Percentiles rank a stretch among this genome's conserved stretches.
Conservation (phyloP, 2,797 vertebrate genomes). For the Yasuhikotakia modesta region DNA sequence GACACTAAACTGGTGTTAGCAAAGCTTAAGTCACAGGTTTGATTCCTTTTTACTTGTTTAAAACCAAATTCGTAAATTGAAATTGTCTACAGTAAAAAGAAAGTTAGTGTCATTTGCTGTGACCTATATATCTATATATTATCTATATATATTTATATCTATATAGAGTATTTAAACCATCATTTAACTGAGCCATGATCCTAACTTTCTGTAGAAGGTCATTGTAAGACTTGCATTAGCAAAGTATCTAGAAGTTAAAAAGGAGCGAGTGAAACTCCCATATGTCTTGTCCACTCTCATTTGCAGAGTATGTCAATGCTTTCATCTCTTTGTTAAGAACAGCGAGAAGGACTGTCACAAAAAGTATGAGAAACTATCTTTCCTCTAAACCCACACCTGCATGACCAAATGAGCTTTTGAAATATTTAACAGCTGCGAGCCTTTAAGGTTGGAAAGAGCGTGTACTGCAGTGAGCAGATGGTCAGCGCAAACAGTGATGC, state of each 20-base stretch:
- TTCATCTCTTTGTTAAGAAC: conserved; percentile 56
- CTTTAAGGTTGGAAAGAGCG: conserved; percentile 57
- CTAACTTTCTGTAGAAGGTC: conserved; percentile 20
- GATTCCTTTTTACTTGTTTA: no score
- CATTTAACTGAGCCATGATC: no score
- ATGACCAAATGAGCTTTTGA: conserved; percentile 67
- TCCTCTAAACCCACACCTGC: conserved; percentile 38
- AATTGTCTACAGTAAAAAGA: no score
- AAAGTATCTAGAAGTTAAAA: conserved; percentile 22
- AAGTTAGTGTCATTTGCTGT: no score
- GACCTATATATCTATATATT: no score
- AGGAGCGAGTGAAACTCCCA: conserved; percentile 49
- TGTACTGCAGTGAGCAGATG: conserved; percentile 57
- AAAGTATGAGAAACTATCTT: conserved; percentile 60
- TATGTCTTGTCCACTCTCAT: conserved; percentile 48
- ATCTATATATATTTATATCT: no score
- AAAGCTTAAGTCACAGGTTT: no score
- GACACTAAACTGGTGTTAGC: no score
- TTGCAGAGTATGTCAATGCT: conserved; percentile 44
- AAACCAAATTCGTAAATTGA: no score
- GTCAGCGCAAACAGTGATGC: conserved; percentile 34
- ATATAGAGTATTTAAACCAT: no score
- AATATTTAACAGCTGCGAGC: conserved; percentile 68
- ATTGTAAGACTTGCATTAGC: conserved; percentile 18
- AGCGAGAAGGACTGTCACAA: conserved; percentile 61